These are phyloP conservation scores for Galerucella calmariensis DNA, from an alignment of 2,888 invertebrate species.

Conservation along the genomic window DNA sequence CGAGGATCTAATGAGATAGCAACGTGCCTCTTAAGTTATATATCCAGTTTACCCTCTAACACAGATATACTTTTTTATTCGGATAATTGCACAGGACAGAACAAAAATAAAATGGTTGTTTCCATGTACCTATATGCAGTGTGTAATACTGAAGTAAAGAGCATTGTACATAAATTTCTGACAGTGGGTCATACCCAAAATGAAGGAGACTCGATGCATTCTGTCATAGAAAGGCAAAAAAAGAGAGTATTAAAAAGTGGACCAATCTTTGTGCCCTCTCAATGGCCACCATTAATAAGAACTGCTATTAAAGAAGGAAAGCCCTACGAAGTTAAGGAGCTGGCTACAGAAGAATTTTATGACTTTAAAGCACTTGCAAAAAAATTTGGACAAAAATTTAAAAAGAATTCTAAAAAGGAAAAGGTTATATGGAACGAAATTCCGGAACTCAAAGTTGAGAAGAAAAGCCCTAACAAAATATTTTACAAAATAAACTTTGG, in stretches of 20 bases:
- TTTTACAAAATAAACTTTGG: too few species aligned
- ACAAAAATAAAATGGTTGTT: constrained; percentile 35
- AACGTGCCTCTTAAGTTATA: constrained; percentile 28
- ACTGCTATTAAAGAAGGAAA: constrained; percentile 37
- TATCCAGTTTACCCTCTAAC: constrained; percentile 7
- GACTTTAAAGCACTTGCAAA: too few species aligned
- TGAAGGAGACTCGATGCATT: constrained; percentile 18
- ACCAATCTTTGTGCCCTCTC: constrained; percentile 27
- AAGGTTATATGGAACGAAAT: too few species aligned
- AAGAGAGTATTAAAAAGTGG: constrained; percentile 24
- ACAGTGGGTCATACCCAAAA: constrained; percentile 32
- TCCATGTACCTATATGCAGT: constrained; percentile 34
- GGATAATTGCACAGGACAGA: constrained; percentile 27
- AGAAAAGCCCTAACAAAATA: too few species aligned
- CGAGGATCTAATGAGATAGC: constrained; percentile 22
- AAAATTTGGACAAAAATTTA: too few species aligned
- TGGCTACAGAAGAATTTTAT: too few species aligned
- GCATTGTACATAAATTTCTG: constrained; percentile 27
- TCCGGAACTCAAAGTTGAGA: too few species aligned
- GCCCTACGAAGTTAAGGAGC: constrained; percentile 27
- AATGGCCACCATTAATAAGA: constrained; percentile 30
- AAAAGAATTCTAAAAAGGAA: too few species aligned
- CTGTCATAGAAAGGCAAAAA: constrained; percentile 17
- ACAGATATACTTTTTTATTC: constrained; percentile 29
- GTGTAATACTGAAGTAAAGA: constrained; percentile 9